Conservation (phyloP, 2,797 vertebrate species). For the Enteromius thamalakanensis region DNA sequence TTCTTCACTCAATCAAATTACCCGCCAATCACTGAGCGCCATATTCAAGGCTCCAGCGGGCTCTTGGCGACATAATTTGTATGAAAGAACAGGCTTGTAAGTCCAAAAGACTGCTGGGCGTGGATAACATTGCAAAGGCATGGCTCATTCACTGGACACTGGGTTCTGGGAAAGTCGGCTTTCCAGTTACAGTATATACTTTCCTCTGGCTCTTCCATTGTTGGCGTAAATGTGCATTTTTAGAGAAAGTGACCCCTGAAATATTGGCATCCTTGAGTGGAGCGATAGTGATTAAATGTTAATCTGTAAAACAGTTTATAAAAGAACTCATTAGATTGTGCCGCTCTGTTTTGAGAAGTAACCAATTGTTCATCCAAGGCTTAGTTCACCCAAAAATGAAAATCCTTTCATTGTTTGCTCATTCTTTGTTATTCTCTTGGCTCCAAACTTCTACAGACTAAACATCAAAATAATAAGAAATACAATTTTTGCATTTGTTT, state of each 20-base stretch:
- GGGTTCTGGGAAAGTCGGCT: slow-evolving; percentile 23
- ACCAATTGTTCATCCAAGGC: not conserved
- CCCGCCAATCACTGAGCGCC: slow-evolving; percentile 62
- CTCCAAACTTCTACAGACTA: too few relatives aligned
- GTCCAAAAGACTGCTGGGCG: slow-evolving; percentile 30
- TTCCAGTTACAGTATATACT: not conserved
- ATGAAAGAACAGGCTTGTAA: slow-evolving; percentile 59
- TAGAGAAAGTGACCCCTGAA: slow-evolving; percentile 23
- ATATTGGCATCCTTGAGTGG: not conserved
- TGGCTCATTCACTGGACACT: slow-evolving; percentile 30
- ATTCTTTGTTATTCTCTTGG: not conserved
- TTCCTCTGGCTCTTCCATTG: slow-evolving; percentile 1
- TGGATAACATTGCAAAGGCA: slow-evolving; percentile 34
- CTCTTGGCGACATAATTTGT: slow-evolving; percentile 47
- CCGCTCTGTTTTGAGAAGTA: slow-evolving; percentile 18
- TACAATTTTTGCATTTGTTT: not conserved
- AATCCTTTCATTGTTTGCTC: not conserved
- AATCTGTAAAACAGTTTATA: not conserved
- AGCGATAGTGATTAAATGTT: not conserved
- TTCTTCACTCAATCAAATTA: slow-evolving; percentile 75
- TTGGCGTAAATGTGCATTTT: not conserved
- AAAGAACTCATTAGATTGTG: not conserved
- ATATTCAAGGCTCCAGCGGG: slow-evolving; percentile 54
- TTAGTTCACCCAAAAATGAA: not conserved
- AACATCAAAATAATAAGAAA: not conserved